These are phyloP conservation scores for Halocynthia aurantium DNA, from an alignment of 23 tunicate species.

Conservation along the genomic window DNA sequence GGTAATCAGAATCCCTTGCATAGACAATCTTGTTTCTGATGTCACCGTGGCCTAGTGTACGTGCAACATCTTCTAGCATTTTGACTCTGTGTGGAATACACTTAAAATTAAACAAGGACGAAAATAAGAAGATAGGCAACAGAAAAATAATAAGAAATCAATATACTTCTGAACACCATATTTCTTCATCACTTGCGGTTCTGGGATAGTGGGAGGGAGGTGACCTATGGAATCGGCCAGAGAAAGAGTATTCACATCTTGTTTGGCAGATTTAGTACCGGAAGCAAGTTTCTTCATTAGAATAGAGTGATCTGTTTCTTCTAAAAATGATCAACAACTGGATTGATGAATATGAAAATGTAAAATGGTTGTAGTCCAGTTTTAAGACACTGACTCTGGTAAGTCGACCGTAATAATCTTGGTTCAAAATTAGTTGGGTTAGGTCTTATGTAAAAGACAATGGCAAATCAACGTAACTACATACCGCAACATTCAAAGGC, in stretches of 20 bases:
- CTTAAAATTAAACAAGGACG: not conserved
- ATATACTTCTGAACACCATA: constrained; percentile 56
- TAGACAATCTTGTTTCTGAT: constrained; percentile 41
- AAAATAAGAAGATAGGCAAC: not conserved
- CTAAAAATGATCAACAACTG: too few relatives aligned
- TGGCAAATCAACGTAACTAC: too few relatives aligned
- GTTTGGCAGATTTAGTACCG: constrained; percentile 47
- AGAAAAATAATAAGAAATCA: not conserved
- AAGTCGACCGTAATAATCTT: not conserved
- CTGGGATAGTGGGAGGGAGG: constrained; percentile 26
- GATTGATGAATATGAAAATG: too few relatives aligned
- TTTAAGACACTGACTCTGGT: not conserved
- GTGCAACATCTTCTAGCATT: constrained; percentile 67
- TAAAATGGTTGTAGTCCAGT: not conserved
- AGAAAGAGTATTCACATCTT: constrained; percentile 46
- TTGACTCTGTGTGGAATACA: constrained; percentile 9
- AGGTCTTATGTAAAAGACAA: too few relatives aligned
- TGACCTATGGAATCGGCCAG: constrained; percentile 55
- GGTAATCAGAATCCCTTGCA: constrained; percentile 26
- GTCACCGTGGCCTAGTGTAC: constrained; percentile 44
- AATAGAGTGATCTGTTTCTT: constrained; percentile 15
- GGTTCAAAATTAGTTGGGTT: not conserved
- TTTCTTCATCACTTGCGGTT: constrained; percentile 49
- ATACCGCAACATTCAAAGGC: too few relatives aligned
- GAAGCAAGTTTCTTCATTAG: constrained; percentile 28